These are phyloP conservation scores for Tretioscincus oriximinensis DNA, from an alignment of 2,113 vertebrate species.

Conservation along the genomic window DNA sequence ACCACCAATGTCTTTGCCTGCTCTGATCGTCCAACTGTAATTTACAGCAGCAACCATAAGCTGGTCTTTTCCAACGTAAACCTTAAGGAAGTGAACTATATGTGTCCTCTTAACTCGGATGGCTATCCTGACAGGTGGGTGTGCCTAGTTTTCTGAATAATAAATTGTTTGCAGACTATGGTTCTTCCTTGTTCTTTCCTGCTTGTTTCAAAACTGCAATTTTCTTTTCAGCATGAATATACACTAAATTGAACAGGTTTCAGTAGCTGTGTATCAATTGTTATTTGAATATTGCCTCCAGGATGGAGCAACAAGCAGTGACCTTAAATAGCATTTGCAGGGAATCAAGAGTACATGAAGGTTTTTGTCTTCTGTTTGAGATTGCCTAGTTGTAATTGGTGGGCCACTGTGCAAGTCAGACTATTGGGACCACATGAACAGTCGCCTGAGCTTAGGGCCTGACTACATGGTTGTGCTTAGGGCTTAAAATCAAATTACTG, in stretches of 20 bases:
- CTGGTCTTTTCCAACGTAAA: constrained; percentile 99
- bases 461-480: no score
- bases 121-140: constrained; percentile 95
- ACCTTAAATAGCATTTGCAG: no score
- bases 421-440: no score
- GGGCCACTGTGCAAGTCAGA: no score
- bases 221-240: not conserved
- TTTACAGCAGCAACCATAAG: constrained; percentile 99
- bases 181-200: not conserved
- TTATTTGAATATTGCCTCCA: no score
- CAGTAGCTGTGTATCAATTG: no score
- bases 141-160: not conserved
- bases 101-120: constrained; percentile 98
- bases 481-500: not conserved
- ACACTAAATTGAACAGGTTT: no score
- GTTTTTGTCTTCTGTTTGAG: no score
- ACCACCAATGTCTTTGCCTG: constrained; percentile 98
- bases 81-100: constrained; percentile 99
- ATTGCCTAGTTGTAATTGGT: no score
- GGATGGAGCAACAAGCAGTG: no score
- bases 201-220: not conserved
- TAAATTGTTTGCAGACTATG: not conserved
- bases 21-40: constrained; percentile 97
- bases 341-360: no score
- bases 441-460: no score